phyloP scores from a whole-genome alignment of 2,888 invertebrate species.

The Pardosa pseudoannulata region DNA sequence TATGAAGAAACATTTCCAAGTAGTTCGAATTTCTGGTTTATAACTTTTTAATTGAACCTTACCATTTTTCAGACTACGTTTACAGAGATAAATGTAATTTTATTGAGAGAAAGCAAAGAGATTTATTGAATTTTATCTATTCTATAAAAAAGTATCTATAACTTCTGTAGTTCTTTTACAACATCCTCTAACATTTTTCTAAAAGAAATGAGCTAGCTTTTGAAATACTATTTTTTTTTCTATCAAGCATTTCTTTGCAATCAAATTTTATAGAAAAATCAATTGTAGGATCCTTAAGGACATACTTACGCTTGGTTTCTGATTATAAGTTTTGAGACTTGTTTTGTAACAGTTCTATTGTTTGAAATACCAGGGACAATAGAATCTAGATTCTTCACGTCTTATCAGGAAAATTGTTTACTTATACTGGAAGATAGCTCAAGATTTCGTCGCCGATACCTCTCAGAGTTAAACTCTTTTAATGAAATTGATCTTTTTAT shows the following conservation, averaged over 20 bases:
- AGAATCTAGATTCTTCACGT: background rate
- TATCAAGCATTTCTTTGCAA: background rate
- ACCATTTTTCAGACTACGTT: background rate
- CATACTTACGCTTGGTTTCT: background rate
- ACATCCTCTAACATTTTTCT: background rate
- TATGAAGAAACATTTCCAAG: no score
- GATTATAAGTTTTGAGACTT: background rate
- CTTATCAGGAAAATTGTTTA: background rate
- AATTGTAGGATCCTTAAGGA: background rate
- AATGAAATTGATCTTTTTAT: no score
- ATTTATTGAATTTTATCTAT: background rate
- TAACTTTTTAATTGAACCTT: no score
- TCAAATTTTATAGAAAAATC: background rate
- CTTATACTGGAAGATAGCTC: no score
- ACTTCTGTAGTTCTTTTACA: background rate
- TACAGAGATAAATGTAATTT: background rate
- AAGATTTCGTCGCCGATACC: no score
- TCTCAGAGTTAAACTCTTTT: no score
- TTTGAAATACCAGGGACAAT: background rate
- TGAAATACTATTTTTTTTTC: background rate
- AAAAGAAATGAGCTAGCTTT: background rate
- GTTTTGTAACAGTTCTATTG: background rate
- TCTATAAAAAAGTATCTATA: background rate
- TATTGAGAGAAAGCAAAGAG: background rate
- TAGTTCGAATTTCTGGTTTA: no score